Evolutionary conservation across 2,888 invertebrate species (phyloP), one percentile per base, ranked within the genome.

Genomic region (Aporophyla lueneburgensis): DNA sequence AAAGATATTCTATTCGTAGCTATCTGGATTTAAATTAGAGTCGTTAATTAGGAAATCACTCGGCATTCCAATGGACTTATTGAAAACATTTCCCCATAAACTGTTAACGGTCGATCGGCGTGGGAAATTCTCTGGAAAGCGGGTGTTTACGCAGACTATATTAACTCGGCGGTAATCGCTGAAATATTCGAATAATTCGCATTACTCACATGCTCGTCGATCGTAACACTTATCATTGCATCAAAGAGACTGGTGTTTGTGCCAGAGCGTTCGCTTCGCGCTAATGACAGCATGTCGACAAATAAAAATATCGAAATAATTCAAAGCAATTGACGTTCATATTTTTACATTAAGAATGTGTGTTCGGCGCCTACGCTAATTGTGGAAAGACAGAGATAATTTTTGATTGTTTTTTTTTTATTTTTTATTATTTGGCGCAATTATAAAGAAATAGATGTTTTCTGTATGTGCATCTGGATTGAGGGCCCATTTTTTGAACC

Each of bases 151-250:
- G 81, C 80, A 78, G 78, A 80, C 89, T 86, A 82, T 89, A 89
- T 91, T 80, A 85, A 83, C 83, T 85, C 80, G 79, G 49, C 72
- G 71, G 88, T 89, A 91, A 91, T 86, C 88, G 85, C 71, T 71
- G 83, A 91, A 89, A 86, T 91, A 91, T 91, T 89, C 87, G 78
- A 91, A 86, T 87, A 83, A 90, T 90, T 79, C 83, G 76, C 76
- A 80, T 90, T 89, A 86, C 85, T 91, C 91, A 90, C 83, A 19
- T 33, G 74, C 70, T 51, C 74, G 68, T 85, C 75, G 74, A 83
- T 86, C 68, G 73, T 75, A 62, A 86, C 77, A 83, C 77, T 80
- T 78, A 82, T 85, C 86, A 77, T 63, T 72, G 61, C 76, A 75
- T 80, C 67, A 80, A 80, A 77, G 70, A 74, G 63, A 27, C 27